Base-by-base conservation (phyloP, 2,888 invertebrate genomes). In the Dolichopus griseipennis region DNA sequence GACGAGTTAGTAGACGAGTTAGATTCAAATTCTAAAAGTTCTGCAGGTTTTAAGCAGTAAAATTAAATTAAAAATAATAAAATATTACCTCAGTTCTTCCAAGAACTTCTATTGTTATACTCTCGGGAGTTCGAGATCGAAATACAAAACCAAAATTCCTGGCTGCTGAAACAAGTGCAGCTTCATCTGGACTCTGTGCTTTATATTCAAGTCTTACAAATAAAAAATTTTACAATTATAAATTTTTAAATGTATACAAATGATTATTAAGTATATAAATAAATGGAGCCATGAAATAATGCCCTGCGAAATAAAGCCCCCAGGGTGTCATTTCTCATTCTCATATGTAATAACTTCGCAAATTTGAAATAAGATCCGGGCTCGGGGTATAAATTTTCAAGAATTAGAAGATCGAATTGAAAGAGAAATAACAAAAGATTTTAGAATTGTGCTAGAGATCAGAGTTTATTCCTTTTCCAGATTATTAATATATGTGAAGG, bases 111-210 rank as follows among this genome's bases (percentile, higher is more conserved):
- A 95, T 93, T 72, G 93, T 94, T 83, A 95, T 94, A 84, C 91
- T 93, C 84, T 93, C 93, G 72, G 95, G 93, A 78, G 93, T 88
- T 78, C 93, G 87, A 81, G 95, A 93, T 83, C 90, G 92, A 83
- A 99, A 99, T 72, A 97, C 97, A 83, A 96, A 98, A 75, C 98
- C 98, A 83, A 99, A 99, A 83, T 98, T 98, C 76, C 98, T 86
- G 5, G 99, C 98, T 1, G 99, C 98, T 15, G 96, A 94, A 22
- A 98, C 98, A 52, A 99, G 85, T 1, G 99, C 99, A 65, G 93
- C 90, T 81, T 99, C 99, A 81, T 99, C 99, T 0, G 99, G 99
- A 70, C 97, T 97, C 81, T 99, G 98, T 22, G 99, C 98, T 84
- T 88, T 87, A 70, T 83, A 83, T 70, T 82, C 82, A 66, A 82